These are phyloP conservation scores for Melanophora roralis DNA, from an alignment of 2,888 invertebrate genomes.

Conservation along the genomic window DNA sequence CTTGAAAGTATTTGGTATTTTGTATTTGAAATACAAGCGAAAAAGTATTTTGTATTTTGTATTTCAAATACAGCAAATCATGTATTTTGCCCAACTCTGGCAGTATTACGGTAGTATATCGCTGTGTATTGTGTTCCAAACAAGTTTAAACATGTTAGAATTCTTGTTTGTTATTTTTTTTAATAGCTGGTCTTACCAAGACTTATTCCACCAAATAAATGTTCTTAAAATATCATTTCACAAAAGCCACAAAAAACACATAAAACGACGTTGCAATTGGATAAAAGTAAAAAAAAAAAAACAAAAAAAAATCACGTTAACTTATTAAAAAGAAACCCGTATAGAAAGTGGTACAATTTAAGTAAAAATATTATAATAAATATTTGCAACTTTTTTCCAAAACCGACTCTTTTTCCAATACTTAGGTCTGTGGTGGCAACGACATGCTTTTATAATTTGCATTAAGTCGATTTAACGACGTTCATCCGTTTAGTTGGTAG, in stretches of 20 bases:
- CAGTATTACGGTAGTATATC: too few relatives aligned
- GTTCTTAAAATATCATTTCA: conserved; percentile 16
- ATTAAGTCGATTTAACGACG: too few relatives aligned
- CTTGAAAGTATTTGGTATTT: too few relatives aligned
- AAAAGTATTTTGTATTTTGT: too few relatives aligned
- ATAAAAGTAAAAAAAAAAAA: conserved; percentile 3
- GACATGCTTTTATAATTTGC: too few relatives aligned
- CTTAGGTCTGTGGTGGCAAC: too few relatives aligned
- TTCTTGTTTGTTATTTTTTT: background rate
- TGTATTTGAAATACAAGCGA: too few relatives aligned
- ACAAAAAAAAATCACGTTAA: conserved; percentile 5
- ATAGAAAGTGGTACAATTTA: conserved; percentile 60
- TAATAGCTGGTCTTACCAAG: conserved; percentile 16
- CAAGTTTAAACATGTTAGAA: background rate
- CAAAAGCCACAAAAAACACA: background rate
- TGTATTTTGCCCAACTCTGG: too few relatives aligned
- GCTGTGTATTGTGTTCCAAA: too few relatives aligned
- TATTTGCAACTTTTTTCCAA: conserved; percentile 15
- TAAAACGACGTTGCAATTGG: conserved; percentile 37
- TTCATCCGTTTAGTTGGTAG: too few relatives aligned
- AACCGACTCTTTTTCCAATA: background rate
- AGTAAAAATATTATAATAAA: conserved; percentile 41
- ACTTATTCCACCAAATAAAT: conserved; percentile 24
- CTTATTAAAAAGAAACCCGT: conserved; percentile 40
- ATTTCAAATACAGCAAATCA: too few relatives aligned